Conservation (phyloP, 2,888 invertebrate genomes). For the Coleophora deauratella region DNA sequence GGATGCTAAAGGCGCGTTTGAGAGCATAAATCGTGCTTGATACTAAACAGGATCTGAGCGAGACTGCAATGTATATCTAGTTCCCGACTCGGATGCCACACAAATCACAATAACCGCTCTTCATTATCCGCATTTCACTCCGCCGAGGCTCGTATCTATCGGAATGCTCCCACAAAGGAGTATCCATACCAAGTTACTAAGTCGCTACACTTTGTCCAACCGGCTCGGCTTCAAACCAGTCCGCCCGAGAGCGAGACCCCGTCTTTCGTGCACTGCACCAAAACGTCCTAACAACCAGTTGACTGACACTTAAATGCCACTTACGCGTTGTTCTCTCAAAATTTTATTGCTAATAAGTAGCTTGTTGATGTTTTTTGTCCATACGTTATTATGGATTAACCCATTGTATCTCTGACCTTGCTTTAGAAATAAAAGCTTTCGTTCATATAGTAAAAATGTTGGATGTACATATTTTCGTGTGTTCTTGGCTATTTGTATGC, state of each 20-base stretch:
- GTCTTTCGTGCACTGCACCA: conserved; percentile 19
- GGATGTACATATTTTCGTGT: background rate
- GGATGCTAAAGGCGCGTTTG: background rate
- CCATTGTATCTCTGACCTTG: conserved; percentile 33
- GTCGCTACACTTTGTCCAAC: conserved; percentile 64
- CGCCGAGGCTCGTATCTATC: conserved; percentile 54
- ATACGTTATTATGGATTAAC: conserved; percentile 24
- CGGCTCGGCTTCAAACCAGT: conserved; percentile 54
- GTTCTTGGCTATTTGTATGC: background rate
- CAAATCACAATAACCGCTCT: conserved; percentile 68
- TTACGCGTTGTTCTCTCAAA: conserved; percentile 63
- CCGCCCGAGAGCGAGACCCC: conserved; percentile 26
- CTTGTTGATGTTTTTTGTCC: conserved; percentile 44
- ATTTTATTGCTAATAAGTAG: conserved; percentile 65
- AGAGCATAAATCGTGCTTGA: conserved; percentile 12
- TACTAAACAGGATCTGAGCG: conserved; percentile 19
- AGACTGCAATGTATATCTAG: conserved; percentile 28
- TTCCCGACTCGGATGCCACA: conserved; percentile 47
- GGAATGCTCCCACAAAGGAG: conserved; percentile 69
- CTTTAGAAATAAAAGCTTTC: conserved; percentile 12
- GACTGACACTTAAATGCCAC: conserved; percentile 71
- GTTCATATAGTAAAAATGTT: background rate
- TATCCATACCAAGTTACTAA: conserved; percentile 54
- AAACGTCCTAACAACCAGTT: conserved; percentile 59
- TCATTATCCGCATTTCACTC: conserved; percentile 68